Base-by-base conservation (phyloP, 1,140 invertebrate species). In the Diuraphis noxia region DNA sequence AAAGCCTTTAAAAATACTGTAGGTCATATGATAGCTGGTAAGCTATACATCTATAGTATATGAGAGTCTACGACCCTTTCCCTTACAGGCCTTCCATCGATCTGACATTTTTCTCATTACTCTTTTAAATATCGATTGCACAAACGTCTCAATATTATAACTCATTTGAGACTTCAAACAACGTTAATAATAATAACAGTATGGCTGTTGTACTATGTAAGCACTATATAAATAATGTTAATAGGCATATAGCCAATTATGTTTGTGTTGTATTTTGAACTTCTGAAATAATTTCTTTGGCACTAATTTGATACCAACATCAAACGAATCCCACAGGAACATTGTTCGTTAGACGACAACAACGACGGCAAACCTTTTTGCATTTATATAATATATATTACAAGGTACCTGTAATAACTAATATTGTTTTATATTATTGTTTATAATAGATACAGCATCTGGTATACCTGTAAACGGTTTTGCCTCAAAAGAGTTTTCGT, bases 241-340 rank as follows among this genome's bases (percentile, higher is more conserved):
- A 34, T 86, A 49, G 43, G 46, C 40, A 41, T 81, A 43, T 36
- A 86, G 30, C 56, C n/a, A 86, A 52, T 34, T 38, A 30, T 23
- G n/a, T 38, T 25, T 49, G 13, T 41, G 13, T 43, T 36, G 34
- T 52, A 36, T 52, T 86, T 52, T 52, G 34, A 36, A 49, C 52
- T 52, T 52, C 85, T 49, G 85, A 36, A 86, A 86, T 52, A 86
- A 86, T 86, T 86, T 86, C 34, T 34, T 34, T 34, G 8, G 1
- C 21, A 25, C 43, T 86, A 86, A 86, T 86, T 86, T 52, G 46
- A 86, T 86, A 17, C 43, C 23, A 36, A 86, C 85, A 36, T 86
- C 85, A 52, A 86, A 86, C 43, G 23, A 86, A 52, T 86, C 85
- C n/a, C 85, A 2, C 0, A 23, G 34, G 85, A 72, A 38, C 43